These are phyloP conservation scores for Vulpes vulpes DNA, from an alignment of 2,113 vertebrate genomes.

Conservation along the genomic window DNA sequence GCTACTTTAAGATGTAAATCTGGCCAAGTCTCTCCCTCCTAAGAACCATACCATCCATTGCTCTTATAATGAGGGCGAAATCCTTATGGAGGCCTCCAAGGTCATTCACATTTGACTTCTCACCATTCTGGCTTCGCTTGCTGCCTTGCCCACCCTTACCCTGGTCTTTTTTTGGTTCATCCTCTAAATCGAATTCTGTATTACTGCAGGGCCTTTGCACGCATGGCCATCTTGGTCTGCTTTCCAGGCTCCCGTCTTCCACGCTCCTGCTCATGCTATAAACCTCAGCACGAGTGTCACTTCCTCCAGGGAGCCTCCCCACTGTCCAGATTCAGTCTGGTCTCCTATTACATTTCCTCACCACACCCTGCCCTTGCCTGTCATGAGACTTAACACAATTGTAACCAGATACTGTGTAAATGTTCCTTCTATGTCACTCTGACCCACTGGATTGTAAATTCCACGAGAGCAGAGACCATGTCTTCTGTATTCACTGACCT, in stretches of 20 bases:
- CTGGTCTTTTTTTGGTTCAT: background rate
- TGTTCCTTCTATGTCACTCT: background rate
- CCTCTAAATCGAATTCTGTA: background rate
- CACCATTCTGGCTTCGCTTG: background rate
- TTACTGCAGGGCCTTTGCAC: background rate
- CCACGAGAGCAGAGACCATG: background rate
- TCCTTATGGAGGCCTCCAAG: background rate
- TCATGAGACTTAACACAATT: too few species aligned
- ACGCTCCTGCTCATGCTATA: background rate
- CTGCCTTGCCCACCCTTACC: too few species aligned
- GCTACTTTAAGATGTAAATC: background rate
- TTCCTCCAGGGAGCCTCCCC: background rate
- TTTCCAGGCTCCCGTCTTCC: background rate
- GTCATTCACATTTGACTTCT: background rate
- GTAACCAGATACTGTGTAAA: too few species aligned
- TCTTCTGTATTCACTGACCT: background rate
- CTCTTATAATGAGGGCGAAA: background rate
- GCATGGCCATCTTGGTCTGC: background rate
- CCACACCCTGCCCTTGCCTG: rapidly evolving
- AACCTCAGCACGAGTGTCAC: background rate
- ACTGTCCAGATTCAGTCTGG: too few species aligned
- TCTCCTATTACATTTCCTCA: background rate
- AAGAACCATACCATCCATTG: background rate
- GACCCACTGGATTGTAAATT: background rate
- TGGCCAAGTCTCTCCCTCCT: background rate